Evolutionary conservation across 2,113 vertebrate species (phyloP).

Genomic region (Perca fluviatilis): DNA sequence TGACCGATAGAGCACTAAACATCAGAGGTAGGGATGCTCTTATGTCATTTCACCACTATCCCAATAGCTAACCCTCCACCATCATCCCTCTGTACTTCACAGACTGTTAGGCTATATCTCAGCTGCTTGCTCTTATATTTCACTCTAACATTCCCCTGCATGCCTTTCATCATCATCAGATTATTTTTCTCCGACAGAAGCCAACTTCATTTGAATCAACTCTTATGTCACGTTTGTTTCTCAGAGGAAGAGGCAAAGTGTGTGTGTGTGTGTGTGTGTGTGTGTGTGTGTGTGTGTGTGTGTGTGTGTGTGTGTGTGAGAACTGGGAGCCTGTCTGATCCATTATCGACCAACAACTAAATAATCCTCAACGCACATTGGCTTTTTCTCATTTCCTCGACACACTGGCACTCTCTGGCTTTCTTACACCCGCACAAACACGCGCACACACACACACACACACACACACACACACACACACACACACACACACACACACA

Average conservation of each 20-base stretch:
- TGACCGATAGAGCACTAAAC: neutral
- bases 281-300: neutral
- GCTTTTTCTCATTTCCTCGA: constrained; percentile 46
- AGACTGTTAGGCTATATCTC: neutral
- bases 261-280: constrained; percentile 2
- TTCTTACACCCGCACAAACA: neutral
- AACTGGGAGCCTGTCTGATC: constrained; percentile 3
- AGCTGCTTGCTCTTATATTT: neutral
- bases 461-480: constrained; percentile 32
- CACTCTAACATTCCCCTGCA: neutral
- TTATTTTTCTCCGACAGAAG: constrained; percentile 2
- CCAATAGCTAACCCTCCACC: constrained; percentile 6
- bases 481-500: constrained; percentile 15
- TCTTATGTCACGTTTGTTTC: neutral
- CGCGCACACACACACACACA: constrained; percentile 4
- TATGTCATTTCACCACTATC: constrained; percentile 17
- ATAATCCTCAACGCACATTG: constrained; percentile 38
- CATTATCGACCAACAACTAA: constrained; percentile 59
- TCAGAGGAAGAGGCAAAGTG: constrained; percentile 12
- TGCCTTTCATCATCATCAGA: constrained; percentile 8
- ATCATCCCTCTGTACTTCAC: neutral
- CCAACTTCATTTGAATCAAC: constrained; percentile 24
- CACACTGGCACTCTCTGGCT: constrained; percentile 11
- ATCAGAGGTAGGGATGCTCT: neutral
- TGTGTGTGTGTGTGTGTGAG: neutral